A percentile compares a stretch with the other conserved stretches of the same genome.
Conservation (phyloP, 2,113 vertebrate genomes). For the Lepus americanus region DNA sequence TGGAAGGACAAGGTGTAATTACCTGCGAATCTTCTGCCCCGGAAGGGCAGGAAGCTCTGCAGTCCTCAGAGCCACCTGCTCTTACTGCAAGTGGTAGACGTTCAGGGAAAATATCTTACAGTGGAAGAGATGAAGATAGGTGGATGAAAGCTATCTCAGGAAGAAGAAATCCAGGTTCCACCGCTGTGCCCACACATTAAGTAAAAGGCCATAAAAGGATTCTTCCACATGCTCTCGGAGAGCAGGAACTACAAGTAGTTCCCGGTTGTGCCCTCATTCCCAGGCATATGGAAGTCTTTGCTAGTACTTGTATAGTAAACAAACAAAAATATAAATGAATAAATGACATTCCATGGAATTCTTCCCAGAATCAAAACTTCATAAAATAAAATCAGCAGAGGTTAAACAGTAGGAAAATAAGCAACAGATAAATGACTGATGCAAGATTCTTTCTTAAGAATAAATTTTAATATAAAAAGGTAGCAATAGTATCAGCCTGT, state of each 20-base stretch:
- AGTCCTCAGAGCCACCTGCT: background rate
- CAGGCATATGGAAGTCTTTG: background rate
- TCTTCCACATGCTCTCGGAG: background rate
- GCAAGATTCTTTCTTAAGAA: background rate
- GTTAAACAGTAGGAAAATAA: background rate
- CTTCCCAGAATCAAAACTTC: background rate
- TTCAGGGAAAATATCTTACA: background rate
- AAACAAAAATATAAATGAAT: background rate
- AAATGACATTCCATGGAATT: background rate
- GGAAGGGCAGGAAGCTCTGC: background rate
- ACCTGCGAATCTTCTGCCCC: background rate
- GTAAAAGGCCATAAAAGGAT: background rate
- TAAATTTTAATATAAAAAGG: background rate
- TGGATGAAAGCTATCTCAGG: background rate
- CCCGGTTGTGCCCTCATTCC: accelerated
- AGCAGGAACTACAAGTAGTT: background rate
- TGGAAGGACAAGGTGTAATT: slow-evolving; percentile 24
- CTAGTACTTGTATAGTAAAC: background rate
- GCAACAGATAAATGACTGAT: background rate
- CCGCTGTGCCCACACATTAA: background rate
- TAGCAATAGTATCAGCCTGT: background rate
- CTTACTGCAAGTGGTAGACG: background rate
- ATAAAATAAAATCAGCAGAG: background rate
- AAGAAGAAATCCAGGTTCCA: background rate
- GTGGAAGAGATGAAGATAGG: background rate